Conservation (phyloP, 2,113 vertebrate species). For the Lepidothrix coronata region DNA sequence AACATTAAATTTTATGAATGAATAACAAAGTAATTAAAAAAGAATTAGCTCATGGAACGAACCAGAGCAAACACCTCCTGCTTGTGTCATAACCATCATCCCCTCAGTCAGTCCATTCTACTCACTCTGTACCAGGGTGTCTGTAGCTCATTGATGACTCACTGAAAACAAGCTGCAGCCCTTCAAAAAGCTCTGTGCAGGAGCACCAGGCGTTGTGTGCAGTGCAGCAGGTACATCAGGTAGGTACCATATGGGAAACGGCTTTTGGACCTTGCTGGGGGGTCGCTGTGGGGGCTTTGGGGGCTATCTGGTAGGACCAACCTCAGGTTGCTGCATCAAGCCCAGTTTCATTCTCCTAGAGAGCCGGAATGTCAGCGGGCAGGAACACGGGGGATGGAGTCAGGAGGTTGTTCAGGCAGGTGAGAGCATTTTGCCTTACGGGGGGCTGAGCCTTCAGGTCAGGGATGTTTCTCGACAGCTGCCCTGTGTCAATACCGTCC, state of each 20-base stretch:
- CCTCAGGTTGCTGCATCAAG: background rate
- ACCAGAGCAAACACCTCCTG: background rate
- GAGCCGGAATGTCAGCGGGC: accelerated
- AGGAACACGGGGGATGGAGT: accelerated
- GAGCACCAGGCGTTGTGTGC: accelerated
- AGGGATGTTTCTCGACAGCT: background rate
- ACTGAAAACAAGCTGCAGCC: background rate
- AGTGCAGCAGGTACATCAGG: background rate
- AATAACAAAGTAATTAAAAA: background rate
- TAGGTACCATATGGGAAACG: background rate
- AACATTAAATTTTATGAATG: background rate
- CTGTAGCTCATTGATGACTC: background rate
- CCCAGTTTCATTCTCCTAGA: background rate
- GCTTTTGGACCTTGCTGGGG: background rate
- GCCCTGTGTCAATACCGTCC: accelerated
- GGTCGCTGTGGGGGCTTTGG: background rate
- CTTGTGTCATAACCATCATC: background rate
- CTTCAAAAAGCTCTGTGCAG: background rate
- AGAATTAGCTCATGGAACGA: background rate
- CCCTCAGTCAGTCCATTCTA: accelerated
- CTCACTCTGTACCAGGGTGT: background rate
- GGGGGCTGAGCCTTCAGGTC: background rate
- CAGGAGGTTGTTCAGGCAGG: accelerated
- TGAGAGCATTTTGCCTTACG: background rate
- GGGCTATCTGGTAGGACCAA: accelerated